Conservation (phyloP, 2,113 vertebrate genomes). For the Phylloscopus whistleri region DNA sequence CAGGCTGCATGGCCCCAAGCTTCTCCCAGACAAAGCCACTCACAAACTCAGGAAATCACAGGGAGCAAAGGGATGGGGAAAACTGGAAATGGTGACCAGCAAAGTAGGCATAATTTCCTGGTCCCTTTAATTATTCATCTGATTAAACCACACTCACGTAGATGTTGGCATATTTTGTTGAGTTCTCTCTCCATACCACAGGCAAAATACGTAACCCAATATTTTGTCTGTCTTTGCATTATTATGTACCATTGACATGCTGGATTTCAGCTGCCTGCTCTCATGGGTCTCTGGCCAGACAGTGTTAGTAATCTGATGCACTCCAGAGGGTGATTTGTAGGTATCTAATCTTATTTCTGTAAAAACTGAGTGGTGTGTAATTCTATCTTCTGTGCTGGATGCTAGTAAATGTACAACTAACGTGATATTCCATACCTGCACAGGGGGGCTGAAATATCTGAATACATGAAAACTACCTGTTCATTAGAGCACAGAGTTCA, state of each 20-base stretch:
- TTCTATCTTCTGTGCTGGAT: background rate
- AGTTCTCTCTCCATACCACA: background rate
- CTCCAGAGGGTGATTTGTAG: conserved; percentile 33
- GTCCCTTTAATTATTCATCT: background rate
- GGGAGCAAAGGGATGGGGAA: background rate
- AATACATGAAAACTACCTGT: background rate
- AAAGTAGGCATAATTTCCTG: background rate
- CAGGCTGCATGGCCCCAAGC: rapidly evolving
- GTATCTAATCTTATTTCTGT: conserved; percentile 39
- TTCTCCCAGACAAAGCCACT: background rate
- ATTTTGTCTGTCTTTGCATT: background rate
- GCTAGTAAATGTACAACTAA: conserved; percentile 34
- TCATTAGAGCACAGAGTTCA: background rate
- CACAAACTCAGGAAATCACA: background rate
- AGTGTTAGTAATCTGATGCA: conserved; percentile 26
- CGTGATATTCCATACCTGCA: background rate
- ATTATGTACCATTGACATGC: background rate
- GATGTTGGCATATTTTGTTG: rapidly evolving
- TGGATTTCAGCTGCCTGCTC: background rate
- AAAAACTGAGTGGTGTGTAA: conserved; percentile 21
- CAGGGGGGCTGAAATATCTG: background rate
- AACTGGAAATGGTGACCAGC: background rate
- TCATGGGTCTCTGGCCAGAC: background rate
- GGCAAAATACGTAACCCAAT: background rate
- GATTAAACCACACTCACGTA: background rate